Conservation (phyloP, 2,888 invertebrate species). For the Drosophila testacea region DNA sequence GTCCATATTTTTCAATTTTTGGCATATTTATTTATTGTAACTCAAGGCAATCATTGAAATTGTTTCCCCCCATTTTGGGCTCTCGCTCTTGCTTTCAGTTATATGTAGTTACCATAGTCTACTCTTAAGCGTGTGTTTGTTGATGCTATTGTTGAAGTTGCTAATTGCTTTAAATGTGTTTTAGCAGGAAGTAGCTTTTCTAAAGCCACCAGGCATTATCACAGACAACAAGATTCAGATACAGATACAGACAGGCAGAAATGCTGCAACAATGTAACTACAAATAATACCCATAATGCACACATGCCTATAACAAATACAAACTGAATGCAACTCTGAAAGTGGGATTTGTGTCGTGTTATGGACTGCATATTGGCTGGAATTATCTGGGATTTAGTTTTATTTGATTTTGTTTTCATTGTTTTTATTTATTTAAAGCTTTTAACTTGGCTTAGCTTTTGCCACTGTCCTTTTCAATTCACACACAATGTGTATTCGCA, state of each 20-base stretch:
- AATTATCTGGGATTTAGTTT: constrained; percentile 60
- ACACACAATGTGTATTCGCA: constrained; percentile 34
- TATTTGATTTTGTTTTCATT: constrained; percentile 35
- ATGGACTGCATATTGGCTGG: constrained; percentile 57
- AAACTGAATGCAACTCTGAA: constrained; percentile 5
- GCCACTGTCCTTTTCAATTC: constrained; percentile 20
- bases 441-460: constrained; percentile 51
- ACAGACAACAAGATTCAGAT: constrained; percentile 18
- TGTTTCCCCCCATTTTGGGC: not conserved
- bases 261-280: constrained; percentile 8
- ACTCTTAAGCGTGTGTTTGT: constrained; percentile 10
- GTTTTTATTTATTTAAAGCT: constrained; percentile 71
- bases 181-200: constrained; percentile 70
- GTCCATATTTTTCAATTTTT: constrained; percentile 18
- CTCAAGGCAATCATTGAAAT: not conserved
- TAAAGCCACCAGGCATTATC: constrained; percentile 61
- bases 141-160: constrained; percentile 27
- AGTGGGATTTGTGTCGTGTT: constrained; percentile 20
- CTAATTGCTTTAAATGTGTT: constrained; percentile 77
- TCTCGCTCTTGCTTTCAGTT: constrained; percentile 10
- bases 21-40: not conserved
- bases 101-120: constrained; percentile 21
- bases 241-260: constrained; percentile 1
- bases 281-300: constrained; percentile 32
- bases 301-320: constrained; percentile 28